phyloP scores from a whole-genome alignment of 2,113 vertebrate species.

The Upupa epops region DNA sequence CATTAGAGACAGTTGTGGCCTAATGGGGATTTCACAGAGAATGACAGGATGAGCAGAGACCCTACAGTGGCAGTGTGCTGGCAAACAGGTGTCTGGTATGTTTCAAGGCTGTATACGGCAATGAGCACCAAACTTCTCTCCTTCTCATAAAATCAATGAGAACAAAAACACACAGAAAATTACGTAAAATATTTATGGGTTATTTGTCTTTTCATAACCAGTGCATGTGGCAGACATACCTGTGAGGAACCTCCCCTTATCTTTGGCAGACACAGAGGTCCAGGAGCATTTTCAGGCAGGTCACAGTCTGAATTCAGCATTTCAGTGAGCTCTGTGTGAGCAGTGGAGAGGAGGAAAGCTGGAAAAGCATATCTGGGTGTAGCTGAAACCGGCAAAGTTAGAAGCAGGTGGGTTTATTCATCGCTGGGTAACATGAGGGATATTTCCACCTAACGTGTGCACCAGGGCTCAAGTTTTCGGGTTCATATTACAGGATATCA shows the following conservation, averaged over 20 bases:
- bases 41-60: neutral
- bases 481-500: too few relatives aligned
- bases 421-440: too few relatives aligned
- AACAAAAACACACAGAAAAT: neutral
- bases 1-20: neutral
- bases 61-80: neutral
- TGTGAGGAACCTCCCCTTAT: neutral
- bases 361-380: neutral
- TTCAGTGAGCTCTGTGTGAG: neutral
- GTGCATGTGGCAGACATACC: neutral
- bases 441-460: too few relatives aligned
- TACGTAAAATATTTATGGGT: neutral
- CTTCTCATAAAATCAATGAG: neutral
- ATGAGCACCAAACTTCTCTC: neutral
- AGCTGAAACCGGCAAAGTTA: too few relatives aligned
- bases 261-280: neutral
- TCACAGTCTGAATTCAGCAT: neutral
- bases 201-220: conserved; percentile 3
- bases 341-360: neutral
- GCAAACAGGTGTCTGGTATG: neutral
- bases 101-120: neutral
- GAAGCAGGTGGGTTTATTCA: too few relatives aligned
- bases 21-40: neutral
- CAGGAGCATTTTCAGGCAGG: neutral
- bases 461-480: too few relatives aligned